These are phyloP conservation scores for Acronicta leporina DNA, from an alignment of 2,888 invertebrate genomes.

Conservation along the genomic window DNA sequence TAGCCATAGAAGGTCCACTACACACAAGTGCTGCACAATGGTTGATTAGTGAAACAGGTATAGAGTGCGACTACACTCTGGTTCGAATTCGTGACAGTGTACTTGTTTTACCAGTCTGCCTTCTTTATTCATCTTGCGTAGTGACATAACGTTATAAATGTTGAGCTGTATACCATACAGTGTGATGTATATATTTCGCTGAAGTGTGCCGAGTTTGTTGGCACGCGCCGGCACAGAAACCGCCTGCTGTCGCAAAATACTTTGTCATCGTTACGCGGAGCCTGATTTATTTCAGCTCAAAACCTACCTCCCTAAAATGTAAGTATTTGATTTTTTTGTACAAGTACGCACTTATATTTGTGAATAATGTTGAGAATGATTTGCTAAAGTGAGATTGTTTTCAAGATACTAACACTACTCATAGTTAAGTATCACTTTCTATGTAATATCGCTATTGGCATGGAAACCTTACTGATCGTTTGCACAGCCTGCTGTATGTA, in stretches of 20 bases:
- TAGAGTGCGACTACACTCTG: not conserved
- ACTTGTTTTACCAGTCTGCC: no score
- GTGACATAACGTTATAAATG: not conserved
- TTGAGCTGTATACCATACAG: not conserved
- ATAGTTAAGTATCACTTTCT: no score
- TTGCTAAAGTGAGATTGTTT: conserved; percentile 1
- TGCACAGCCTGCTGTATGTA: no score
- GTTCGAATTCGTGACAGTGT: no score
- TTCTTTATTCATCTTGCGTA: not conserved
- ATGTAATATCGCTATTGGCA: no score
- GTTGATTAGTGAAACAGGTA: not conserved
- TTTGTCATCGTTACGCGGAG: conserved; percentile 47
- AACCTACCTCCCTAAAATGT: conserved; percentile 5
- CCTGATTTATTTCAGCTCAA: conserved; percentile 33
- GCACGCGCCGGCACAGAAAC: conserved; percentile 17
- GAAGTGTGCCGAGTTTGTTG: conserved; percentile 33
- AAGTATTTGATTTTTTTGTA: not conserved
- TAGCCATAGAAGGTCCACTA: not conserved
- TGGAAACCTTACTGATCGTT: no score
- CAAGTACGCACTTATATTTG: not conserved
- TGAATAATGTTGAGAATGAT: not conserved
- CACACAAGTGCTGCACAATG: not conserved
- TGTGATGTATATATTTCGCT: conserved; percentile 15
- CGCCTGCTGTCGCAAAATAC: conserved; percentile 23
- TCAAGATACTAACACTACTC: not conserved